These are phyloP conservation scores for Euplexia lucipara DNA, from an alignment of 2,888 invertebrate species.

Conservation along the genomic window DNA sequence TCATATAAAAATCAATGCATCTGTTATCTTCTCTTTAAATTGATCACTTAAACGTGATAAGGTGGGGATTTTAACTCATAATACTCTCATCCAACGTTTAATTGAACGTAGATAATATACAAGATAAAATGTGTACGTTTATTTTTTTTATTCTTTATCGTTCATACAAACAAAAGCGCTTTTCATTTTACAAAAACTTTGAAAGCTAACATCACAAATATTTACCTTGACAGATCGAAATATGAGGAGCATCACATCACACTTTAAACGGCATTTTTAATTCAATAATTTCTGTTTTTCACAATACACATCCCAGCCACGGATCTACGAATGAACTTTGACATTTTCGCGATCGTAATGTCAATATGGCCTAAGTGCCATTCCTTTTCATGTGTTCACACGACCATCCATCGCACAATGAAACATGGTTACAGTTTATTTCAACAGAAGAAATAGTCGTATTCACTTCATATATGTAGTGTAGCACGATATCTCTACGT, in stretches of 20 bases:
- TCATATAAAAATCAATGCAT: constrained; percentile 48
- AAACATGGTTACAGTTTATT: constrained; percentile 24
- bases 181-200: constrained; percentile 1
- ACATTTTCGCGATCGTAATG: constrained; percentile 81
- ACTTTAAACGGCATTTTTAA: constrained; percentile 60
- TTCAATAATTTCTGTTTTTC: constrained; percentile 66
- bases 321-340: constrained; percentile 84
- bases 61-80: constrained; percentile 19
- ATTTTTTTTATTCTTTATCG: constrained; percentile 19
- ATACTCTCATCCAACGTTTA: constrained; percentile 28
- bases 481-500: constrained; percentile 9
- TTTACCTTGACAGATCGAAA: constrained; percentile 52
- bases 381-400: constrained; percentile 74
- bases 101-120: constrained; percentile 28
- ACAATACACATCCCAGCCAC: constrained; percentile 64
- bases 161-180: neutral
- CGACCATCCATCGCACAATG: constrained; percentile 32
- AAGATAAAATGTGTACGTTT: constrained; percentile 32
- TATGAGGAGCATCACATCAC: constrained; percentile 40
- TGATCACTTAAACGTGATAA: constrained; percentile 23
- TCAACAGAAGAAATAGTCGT: constrained; percentile 13
- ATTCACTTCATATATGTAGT: constrained; percentile 18
- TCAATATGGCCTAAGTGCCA: constrained; percentile 77
- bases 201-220: constrained; percentile 22
- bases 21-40: constrained; percentile 21